Evolutionary conservation across 2,888 invertebrate genomes (phyloP).

Genomic region (Drosophila affinis): DNA sequence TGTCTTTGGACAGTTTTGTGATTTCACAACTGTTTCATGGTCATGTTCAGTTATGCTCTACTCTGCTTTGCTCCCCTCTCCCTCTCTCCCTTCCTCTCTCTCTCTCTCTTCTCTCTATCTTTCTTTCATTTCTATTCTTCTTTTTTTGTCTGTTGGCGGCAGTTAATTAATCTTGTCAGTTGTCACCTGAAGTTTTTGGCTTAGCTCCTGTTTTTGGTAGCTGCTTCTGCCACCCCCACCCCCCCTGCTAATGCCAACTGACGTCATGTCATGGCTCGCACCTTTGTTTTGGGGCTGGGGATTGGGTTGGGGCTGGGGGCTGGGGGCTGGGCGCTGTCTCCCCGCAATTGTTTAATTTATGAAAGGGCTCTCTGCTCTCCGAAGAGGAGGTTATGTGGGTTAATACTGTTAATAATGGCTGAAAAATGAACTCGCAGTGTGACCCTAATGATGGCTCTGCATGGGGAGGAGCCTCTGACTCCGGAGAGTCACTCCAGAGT

Average conservation of each 20-base stretch:
- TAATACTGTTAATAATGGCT: constrained; percentile 32
- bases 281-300: constrained; percentile 19
- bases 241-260: constrained; percentile 39
- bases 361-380: not conserved
- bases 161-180: constrained; percentile 70
- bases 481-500: too few species aligned
- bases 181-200: constrained; percentile 60
- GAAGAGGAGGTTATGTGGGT: constrained; percentile 22
- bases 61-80: constrained; percentile 7
- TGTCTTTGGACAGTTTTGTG: constrained; percentile 28
- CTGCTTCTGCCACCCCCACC: constrained; percentile 6
- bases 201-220: constrained; percentile 44
- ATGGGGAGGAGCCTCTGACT: too few species aligned
- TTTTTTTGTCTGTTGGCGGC: constrained; percentile 39
- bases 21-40: constrained; percentile 43
- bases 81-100: constrained; percentile 24
- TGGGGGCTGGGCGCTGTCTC: constrained; percentile 7
- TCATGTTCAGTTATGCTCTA: constrained; percentile 38
- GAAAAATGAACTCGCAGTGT: constrained; percentile 18
- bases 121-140: constrained; percentile 7
- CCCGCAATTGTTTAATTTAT: constrained; percentile 39
- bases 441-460: constrained; percentile 12
- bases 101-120: constrained; percentile 13
- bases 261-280: constrained; percentile 46
- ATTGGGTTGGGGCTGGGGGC: not conserved